Base-by-base conservation (phyloP, 23 tunicate species). In the Trididemnum nubilum region DNA sequence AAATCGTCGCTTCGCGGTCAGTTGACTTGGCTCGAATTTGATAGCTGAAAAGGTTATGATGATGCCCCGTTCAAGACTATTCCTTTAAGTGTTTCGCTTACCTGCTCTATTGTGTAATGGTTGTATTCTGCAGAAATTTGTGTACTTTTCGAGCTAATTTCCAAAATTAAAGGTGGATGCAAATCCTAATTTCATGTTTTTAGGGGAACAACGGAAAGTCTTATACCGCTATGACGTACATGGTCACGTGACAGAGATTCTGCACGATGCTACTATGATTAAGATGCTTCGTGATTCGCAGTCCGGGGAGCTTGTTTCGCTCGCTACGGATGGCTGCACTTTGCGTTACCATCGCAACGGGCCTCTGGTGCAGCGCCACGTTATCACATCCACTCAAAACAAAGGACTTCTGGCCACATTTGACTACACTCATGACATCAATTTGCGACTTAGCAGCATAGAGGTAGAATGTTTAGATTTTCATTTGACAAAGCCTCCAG, bases 121-220 rank as follows among this genome's bases (percentile, higher is more conserved):
- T n/a, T n/a, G n/a, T n/a, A n/a, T n/a, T n/a, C n/a, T n/a, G n/a
- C n/a, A n/a, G n/a, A n/a, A n/a, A n/a, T n/a, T n/a, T n/a, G n/a
- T n/a, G n/a, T n/a, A n/a, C n/a, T n/a, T n/a, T n/a, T n/a, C n/a
- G n/a, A n/a, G n/a, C n/a, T n/a, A n/a, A n/a, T n/a, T n/a, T n/a
- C n/a, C n/a, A n/a, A n/a, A n/a, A n/a, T n/a, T n/a, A n/a, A n/a
- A n/a, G n/a, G n/a, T n/a, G n/a, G n/a, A n/a, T n/a, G n/a, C n/a
- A n/a, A n/a, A n/a, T n/a, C n/a, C n/a, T n/a, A n/a, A n/a, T n/a
- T n/a, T n/a, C n/a, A n/a, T 61, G 29, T 21, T 61, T 61, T 61
- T 82, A 91, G 97, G 97, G 32, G 97, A 92, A 49, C 70, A 83
- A 39, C 97, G 97, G 9, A 92, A 92, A 63, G 87, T 79, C 27